phyloP scores from a whole-genome alignment of 2,797 vertebrate species.

The Parauchenoglanis ngamensis region DNA sequence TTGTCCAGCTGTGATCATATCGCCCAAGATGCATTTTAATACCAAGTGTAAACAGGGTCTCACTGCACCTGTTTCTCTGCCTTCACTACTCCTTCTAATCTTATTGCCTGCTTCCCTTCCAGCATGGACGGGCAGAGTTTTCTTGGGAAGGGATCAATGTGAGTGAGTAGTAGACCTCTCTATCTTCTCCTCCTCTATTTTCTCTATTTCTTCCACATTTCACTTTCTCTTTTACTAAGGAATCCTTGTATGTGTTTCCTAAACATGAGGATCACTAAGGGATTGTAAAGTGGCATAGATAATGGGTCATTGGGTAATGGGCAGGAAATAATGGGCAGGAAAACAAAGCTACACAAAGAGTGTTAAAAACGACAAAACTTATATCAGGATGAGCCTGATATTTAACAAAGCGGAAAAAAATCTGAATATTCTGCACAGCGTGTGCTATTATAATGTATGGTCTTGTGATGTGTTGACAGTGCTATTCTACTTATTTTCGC shows the following conservation, averaged over 20 bases:
- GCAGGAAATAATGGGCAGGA: neutral
- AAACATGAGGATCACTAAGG: neutral
- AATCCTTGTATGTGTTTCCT: neutral
- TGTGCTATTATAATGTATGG: neutral
- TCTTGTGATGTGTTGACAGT: neutral
- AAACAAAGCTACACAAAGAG: no score
- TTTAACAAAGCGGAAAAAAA: neutral
- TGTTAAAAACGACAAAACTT: neutral
- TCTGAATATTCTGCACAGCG: neutral
- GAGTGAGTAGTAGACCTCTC: slow-evolving; percentile 69
- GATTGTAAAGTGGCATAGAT: neutral
- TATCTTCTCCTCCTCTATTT: slow-evolving; percentile 18
- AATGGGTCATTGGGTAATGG: no score
- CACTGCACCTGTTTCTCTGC: slow-evolving; percentile 32
- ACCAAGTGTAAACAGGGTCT: neutral
- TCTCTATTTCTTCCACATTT: neutral
- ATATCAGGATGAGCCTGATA: neutral
- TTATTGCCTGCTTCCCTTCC: slow-evolving; percentile 39
- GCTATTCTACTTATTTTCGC: neutral
- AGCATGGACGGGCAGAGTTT: slow-evolving; percentile 91
- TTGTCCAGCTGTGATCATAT: no score
- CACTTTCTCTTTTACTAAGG: neutral
- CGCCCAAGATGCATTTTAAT: no score
- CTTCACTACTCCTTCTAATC: slow-evolving; percentile 36
- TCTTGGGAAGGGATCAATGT: slow-evolving; percentile 98